Percentiles rank a stretch among this genome's conserved stretches.
Conservation (phyloP, 2,113 vertebrate species). For the Tupaia chinensis region DNA sequence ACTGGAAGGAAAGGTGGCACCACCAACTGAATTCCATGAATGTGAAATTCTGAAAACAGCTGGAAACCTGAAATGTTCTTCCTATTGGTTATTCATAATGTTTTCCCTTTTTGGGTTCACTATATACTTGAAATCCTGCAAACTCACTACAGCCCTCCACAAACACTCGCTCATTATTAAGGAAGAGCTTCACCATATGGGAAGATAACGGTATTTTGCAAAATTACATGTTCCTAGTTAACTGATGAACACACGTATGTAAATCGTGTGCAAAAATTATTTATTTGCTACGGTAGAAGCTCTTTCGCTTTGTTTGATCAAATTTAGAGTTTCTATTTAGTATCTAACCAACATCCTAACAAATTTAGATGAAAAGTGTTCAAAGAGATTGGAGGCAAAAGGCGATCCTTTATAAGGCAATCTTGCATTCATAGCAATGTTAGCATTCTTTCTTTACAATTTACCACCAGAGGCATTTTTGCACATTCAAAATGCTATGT, state of each 20-base stretch:
- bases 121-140: not conserved
- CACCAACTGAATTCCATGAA: conserved; percentile 41
- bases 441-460: not conserved
- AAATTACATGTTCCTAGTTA: conserved; percentile 4
- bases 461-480: not conserved
- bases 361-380: not conserved
- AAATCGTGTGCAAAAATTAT: conserved; percentile 3
- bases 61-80: conserved; percentile 30
- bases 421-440: not conserved
- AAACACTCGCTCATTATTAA: not conserved
- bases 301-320: not conserved
- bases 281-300: not conserved
- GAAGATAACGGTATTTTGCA: not conserved
- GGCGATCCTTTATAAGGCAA: not conserved
- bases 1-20: not conserved
- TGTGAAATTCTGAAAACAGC: conserved; percentile 53
- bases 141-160: not conserved
- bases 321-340: not conserved
- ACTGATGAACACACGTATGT: not conserved
- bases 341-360: not conserved
- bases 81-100: conserved; percentile 28
- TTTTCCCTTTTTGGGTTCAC: conserved; percentile 15
- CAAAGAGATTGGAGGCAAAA: not conserved
- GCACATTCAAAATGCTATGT: conserved; percentile 6
- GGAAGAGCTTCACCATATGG: not conserved